These are phyloP conservation scores for Eubucco bourcierii DNA, from an alignment of 2,113 vertebrate genomes.

Conservation along the genomic window DNA sequence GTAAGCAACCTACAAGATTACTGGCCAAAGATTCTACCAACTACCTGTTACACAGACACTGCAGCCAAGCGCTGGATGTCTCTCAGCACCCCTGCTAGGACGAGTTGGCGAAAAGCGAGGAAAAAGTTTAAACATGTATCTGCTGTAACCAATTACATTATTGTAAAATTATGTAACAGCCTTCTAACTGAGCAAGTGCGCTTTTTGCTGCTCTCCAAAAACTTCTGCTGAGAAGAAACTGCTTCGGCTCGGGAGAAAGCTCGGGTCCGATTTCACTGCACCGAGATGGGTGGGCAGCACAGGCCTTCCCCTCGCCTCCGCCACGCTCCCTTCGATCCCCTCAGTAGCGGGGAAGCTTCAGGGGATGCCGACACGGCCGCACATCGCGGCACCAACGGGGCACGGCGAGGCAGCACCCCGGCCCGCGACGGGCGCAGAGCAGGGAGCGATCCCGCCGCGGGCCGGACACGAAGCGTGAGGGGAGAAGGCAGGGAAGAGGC, in stretches of 20 bases:
- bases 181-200: fast-evolving
- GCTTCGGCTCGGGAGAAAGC: neutral
- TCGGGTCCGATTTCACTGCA: fast-evolving
- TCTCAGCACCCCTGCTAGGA: neutral
- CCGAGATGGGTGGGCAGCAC: neutral
- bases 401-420: neutral
- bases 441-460: neutral
- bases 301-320: neutral
- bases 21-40: neutral
- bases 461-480: neutral
- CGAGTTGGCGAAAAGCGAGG: neutral
- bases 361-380: neutral
- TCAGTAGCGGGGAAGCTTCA: neutral
- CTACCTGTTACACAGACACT: neutral
- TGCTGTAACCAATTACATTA: neutral
- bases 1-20: neutral
- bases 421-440: no score
- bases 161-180: neutral
- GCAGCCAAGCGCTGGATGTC: neutral
- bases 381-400: neutral
- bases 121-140: neutral
- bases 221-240: neutral
- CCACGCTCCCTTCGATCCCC: neutral
- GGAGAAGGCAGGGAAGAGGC: neutral
- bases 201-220: neutral